phyloP scores from a whole-genome alignment of 2,888 invertebrate genomes.

The Lissocephala sabroskyi region DNA sequence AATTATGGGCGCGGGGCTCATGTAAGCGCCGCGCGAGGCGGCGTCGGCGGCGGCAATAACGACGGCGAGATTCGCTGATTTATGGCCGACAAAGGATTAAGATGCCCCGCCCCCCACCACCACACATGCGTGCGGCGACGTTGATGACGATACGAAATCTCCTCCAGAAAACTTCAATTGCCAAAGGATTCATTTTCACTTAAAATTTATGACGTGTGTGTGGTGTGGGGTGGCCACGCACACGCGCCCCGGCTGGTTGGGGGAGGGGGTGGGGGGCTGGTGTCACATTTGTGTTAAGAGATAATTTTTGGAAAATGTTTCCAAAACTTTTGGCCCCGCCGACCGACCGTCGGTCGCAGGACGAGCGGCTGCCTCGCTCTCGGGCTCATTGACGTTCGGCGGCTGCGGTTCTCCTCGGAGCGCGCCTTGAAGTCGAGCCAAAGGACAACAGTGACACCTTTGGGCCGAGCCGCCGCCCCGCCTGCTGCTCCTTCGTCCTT shows the following conservation, averaged over 20 bases:
- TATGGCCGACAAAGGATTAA: conserved; percentile 63
- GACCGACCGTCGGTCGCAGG: conserved; percentile 23
- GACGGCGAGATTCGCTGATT: conserved; percentile 63
- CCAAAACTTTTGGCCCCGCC: conserved; percentile 33
- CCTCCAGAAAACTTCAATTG: conserved; percentile 60
- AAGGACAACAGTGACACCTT: conserved; percentile 30
- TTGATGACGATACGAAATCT: conserved; percentile 59
- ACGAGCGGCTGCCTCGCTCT: conserved; percentile 19
- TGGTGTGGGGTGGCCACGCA: conserved; percentile 14
- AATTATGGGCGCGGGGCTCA: conserved; percentile 57
- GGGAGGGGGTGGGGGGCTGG: conserved; percentile 20
- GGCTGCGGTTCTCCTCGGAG: neutral
- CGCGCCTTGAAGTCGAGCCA: neutral
- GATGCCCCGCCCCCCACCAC: conserved; percentile 37
- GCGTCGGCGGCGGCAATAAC: conserved; percentile 10
- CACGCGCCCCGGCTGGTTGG: neutral
- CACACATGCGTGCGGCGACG: conserved; percentile 21
- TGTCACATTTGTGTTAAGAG: conserved; percentile 62
- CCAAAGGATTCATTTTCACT: conserved; percentile 66
- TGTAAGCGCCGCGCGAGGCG: neutral
- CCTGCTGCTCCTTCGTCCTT: conserved; percentile 20
- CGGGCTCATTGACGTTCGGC: conserved; percentile 3
- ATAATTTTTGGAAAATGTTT: conserved; percentile 59
- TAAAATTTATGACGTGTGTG: conserved; percentile 55
- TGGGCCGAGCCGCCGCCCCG: conserved; percentile 19